A percentile compares a stretch with the other conserved stretches of the same genome.
Evolutionary conservation across 2,888 invertebrate genomes (phyloP).

Genomic region (Tubulanus polymorphus): DNA sequence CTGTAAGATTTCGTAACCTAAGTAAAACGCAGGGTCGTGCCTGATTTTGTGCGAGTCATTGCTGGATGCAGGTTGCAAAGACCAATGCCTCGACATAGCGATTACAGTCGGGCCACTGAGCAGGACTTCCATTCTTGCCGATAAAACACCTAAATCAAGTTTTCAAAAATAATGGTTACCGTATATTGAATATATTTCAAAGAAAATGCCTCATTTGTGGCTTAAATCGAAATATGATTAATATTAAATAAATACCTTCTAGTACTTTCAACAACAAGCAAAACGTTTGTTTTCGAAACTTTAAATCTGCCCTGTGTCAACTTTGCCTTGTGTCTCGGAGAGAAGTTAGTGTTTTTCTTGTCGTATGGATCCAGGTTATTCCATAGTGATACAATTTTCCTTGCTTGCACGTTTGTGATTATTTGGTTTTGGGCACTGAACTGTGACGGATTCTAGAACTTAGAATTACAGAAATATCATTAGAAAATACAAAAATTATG

Average conservation of each 20-base stretch:
- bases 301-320: conserved; percentile 11
- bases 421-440: too few species aligned
- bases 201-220: too few species aligned
- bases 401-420: background rate
- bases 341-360: conserved; percentile 4
- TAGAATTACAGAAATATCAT: too few species aligned
- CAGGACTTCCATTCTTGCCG: conserved; percentile 8
- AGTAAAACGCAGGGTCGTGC: too few species aligned
- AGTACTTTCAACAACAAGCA: conserved; percentile 10
- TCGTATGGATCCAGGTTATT: conserved; percentile 11
- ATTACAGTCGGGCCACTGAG: conserved; percentile 6
- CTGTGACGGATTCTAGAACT: too few species aligned
- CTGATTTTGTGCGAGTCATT: too few species aligned
- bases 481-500: too few species aligned
- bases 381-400: background rate
- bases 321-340: conserved; percentile 5
- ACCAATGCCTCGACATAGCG: conserved; percentile 12
- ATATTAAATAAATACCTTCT: conserved; percentile 12
- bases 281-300: conserved; percentile 1
- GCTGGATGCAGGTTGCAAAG: too few species aligned
- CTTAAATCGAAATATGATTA: too few species aligned
- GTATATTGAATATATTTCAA: too few species aligned
- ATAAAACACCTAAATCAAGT: conserved; percentile 11
- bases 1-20: too few species aligned
- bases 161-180: too few species aligned